These are phyloP conservation scores for Nomada goodeniana DNA, from an alignment of 2,888 invertebrate genomes.

Conservation along the genomic window DNA sequence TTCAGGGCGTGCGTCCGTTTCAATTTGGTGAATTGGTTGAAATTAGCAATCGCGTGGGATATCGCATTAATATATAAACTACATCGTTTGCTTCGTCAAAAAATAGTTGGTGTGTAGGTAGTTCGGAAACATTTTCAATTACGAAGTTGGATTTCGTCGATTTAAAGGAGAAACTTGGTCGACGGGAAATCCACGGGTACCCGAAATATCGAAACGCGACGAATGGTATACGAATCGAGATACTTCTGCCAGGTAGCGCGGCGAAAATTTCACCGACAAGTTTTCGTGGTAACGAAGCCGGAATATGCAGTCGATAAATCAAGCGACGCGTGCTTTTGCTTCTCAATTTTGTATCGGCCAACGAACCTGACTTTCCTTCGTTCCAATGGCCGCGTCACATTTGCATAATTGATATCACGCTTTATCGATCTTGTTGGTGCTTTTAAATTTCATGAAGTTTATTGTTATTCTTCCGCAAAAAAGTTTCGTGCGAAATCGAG, in stretches of 20 bases:
- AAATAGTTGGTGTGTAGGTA: too few species aligned
- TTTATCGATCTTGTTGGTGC: slow-evolving; percentile 16
- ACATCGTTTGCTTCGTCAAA: too few species aligned
- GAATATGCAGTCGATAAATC: slow-evolving; percentile 37
- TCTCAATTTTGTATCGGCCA: slow-evolving; percentile 41
- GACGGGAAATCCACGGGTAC: background rate
- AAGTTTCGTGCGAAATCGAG: background rate
- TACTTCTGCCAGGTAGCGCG: background rate
- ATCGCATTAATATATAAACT: too few species aligned
- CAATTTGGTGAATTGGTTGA: too few species aligned
- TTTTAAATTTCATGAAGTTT: background rate
- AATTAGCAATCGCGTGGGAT: too few species aligned
- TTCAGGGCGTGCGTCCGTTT: too few species aligned
- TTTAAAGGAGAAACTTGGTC: background rate
- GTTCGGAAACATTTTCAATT: background rate
- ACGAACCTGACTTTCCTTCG: slow-evolving; percentile 18
- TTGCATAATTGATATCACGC: slow-evolving; percentile 28
- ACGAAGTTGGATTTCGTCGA: background rate
- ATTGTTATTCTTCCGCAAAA: background rate
- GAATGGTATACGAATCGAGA: slow-evolving; percentile 3
- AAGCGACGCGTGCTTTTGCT: slow-evolving; percentile 32
- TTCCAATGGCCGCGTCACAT: slow-evolving; percentile 19
- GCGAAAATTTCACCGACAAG: slow-evolving; percentile 41
- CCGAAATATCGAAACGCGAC: slow-evolving; percentile 9
- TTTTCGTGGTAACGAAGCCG: slow-evolving; percentile 13